These are phyloP conservation scores for Macrotis lagotis DNA, from an alignment of 2,113 vertebrate genomes.

Conservation along the genomic window DNA sequence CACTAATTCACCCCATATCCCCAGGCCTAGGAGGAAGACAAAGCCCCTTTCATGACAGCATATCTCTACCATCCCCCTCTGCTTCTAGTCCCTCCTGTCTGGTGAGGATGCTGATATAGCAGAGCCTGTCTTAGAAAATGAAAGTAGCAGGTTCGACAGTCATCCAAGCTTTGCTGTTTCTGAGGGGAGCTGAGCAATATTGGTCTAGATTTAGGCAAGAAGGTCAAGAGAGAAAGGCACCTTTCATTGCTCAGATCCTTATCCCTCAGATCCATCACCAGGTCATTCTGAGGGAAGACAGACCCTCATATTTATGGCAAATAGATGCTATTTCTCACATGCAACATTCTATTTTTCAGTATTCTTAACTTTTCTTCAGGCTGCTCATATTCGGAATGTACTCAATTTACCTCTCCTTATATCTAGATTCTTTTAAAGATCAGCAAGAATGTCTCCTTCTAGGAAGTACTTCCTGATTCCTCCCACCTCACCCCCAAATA, in stretches of 20 bases:
- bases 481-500: no score
- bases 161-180: not conserved
- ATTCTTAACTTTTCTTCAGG: not conserved
- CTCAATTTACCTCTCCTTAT: not conserved
- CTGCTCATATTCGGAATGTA: not conserved
- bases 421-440: not conserved
- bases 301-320: not conserved
- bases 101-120: not conserved
- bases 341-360: not conserved
- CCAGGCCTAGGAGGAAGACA: not conserved
- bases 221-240: not conserved
- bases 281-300: not conserved
- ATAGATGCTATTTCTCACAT: not conserved
- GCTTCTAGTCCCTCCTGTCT: not conserved
- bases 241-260: not conserved
- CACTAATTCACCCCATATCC: no score
- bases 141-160: not conserved
- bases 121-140: not conserved
- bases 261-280: not conserved
- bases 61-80: not conserved
- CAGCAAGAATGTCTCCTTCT: not conserved
- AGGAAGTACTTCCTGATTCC: not conserved
- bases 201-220: not conserved
- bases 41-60: not conserved
- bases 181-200: not conserved